A percentile compares a stretch with the other conserved stretches of the same genome.
Evolutionary conservation across 2,113 vertebrate species (phyloP).

Genomic region (Cariama cristata): DNA sequence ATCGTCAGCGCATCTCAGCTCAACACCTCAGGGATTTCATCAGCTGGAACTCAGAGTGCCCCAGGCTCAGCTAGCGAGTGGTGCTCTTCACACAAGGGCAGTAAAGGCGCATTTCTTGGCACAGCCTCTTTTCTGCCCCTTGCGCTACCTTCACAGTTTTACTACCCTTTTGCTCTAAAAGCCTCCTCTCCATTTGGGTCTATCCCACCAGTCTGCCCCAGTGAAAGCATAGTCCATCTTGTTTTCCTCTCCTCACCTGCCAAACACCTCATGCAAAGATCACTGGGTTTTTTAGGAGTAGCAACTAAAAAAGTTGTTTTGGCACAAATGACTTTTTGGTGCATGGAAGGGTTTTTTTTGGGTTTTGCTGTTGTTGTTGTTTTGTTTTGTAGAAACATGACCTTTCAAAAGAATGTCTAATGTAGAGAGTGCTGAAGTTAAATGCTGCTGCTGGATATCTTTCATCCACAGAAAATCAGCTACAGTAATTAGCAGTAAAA

Average conservation of each 20-base stretch:
- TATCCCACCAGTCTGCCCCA: neutral
- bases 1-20: accelerated
- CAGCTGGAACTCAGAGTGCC: accelerated
- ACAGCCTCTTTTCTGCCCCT: neutral
- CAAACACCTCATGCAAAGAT: neutral
- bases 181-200: neutral
- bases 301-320: neutral
- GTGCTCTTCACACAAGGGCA: neutral
- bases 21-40: neutral
- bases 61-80: accelerated
- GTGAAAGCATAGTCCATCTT: neutral
- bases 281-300: neutral
- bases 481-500: neutral
- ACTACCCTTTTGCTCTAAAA: neutral
- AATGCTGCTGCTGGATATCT: neutral
- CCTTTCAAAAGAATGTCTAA: neutral
- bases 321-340: neutral
- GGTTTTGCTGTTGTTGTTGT: neutral
- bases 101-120: neutral
- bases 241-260: neutral
- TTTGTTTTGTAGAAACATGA: neutral
- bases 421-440: neutral
- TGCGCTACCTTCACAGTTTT: neutral
- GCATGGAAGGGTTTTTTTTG: neutral
- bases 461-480: neutral